A percentile compares a stretch with the other conserved stretches of the same genome.
phyloP scores from a whole-genome alignment of 1,140 invertebrate genomes.

The Heliconius melpomene region DNA sequence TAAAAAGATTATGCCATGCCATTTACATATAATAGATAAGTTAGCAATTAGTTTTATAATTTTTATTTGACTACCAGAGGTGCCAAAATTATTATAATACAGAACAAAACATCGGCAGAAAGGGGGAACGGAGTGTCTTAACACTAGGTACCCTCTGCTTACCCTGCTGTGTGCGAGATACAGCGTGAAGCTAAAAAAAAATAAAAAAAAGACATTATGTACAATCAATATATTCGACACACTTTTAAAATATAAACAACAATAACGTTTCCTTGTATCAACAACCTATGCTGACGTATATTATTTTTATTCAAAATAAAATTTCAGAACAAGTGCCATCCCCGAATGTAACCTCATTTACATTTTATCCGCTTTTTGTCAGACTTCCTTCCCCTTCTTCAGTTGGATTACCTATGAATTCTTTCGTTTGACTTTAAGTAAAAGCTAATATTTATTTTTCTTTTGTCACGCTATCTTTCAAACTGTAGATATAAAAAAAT shows the following conservation, averaged over 20 bases:
- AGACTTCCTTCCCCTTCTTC: constrained; percentile 15
- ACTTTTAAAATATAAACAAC: not conserved
- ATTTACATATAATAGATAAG: no score
- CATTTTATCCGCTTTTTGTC: constrained; percentile 31
- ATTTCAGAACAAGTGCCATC: constrained; percentile 52
- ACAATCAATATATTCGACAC: not conserved
- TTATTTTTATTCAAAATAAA: constrained; percentile 43
- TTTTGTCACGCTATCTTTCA: constrained; percentile 9
- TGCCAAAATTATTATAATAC: not conserved
- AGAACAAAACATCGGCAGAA: no score
- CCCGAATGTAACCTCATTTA: constrained; percentile 50
- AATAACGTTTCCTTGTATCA: not conserved
- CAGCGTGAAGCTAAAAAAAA: no score
- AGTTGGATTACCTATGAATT: constrained; percentile 12
- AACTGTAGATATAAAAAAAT: not conserved
- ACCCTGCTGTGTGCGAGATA: no score
- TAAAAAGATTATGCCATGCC: no score
- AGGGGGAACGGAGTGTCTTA: no score
- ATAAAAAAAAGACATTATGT: no score
- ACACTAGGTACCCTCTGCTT: no score
- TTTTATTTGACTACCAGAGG: not conserved
- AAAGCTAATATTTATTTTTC: constrained; percentile 10
- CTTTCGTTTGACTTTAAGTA: constrained; percentile 9
- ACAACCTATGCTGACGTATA: constrained; percentile 22
- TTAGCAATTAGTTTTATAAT: not conserved